Conservation (phyloP, 2,113 vertebrate species). For the Semicossyphus pulcher region DNA sequence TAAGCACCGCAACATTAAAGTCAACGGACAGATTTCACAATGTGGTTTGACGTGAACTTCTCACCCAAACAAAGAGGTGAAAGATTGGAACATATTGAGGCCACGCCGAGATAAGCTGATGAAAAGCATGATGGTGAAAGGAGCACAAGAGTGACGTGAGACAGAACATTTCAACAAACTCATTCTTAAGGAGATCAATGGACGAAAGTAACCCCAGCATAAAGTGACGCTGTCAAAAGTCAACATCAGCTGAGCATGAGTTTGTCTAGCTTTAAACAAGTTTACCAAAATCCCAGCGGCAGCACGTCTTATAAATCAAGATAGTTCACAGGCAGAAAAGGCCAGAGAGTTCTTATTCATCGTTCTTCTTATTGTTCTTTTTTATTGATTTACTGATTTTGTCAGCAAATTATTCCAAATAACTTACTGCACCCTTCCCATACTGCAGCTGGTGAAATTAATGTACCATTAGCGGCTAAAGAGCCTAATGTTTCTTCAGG, state of each 20-base stretch:
- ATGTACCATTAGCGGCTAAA: no score
- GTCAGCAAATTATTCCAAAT: no score
- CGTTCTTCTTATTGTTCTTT: no score
- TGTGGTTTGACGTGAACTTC: constrained; percentile 37
- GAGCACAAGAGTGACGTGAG: background rate
- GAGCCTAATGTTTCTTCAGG: no score
- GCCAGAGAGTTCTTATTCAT: no score
- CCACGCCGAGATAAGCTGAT: constrained; percentile 43
- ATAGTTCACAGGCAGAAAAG: background rate
- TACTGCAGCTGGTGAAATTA: no score
- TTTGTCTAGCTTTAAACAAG: background rate
- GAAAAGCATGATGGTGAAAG: constrained; percentile 46
- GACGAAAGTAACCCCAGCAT: constrained; percentile 11
- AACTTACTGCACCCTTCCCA: no score
- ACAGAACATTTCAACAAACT: constrained; percentile 20
- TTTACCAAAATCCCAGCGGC: background rate
- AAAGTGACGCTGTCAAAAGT: constrained; percentile 19
- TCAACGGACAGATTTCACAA: constrained; percentile 50
- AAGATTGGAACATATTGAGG: constrained; percentile 22
- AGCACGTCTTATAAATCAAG: background rate
- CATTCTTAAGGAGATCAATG: background rate
- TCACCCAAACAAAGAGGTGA: constrained; percentile 4
- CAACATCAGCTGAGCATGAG: constrained; percentile 3
- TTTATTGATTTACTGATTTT: no score
- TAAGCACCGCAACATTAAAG: constrained; percentile 14